A percentile compares a stretch with the other conserved stretches of the same genome.
These are phyloP conservation scores for Brachionus rotundiformis DNA, from an alignment of 1,140 invertebrate species.

Conservation along the genomic window DNA sequence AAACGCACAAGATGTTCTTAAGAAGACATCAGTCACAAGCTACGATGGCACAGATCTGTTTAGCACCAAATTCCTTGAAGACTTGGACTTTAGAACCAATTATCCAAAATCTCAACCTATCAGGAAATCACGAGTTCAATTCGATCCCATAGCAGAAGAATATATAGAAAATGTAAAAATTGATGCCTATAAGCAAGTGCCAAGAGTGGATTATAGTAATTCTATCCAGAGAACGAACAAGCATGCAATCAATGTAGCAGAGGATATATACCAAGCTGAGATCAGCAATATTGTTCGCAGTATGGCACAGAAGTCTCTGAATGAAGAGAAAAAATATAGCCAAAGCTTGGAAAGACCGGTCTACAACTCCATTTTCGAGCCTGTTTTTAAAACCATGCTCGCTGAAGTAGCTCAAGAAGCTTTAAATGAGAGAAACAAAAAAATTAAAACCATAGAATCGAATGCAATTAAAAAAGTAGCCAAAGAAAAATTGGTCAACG, in stretches of 20 bases:
- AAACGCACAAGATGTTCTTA: conserved; percentile 44
- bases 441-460: conserved; percentile 32
- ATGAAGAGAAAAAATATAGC: conserved; percentile 30
- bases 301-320: conserved; percentile 8
- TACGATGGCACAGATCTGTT: conserved; percentile 34
- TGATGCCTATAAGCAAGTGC: conserved; percentile 11
- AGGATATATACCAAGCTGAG: conserved; percentile 25
- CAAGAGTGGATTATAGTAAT: background rate
- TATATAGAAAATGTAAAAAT: conserved; percentile 9
- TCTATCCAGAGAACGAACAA: background rate
- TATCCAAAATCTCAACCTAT: conserved; percentile 5
- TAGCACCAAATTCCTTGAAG: conserved; percentile 43
- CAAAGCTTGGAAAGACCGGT: background rate
- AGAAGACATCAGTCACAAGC: conserved; percentile 19
- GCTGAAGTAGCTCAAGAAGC: background rate
- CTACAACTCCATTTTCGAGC: conserved; percentile 7
- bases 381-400: conserved; percentile 12
- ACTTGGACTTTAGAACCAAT: background rate
- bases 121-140: background rate
- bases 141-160: conserved; percentile 42
- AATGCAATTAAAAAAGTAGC: conserved; percentile 49
- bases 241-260: conserved; percentile 27
- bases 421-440: background rate
- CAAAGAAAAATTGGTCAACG: conserved; percentile 46
- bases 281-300: background rate